Evolutionary conservation across 2,113 vertebrate genomes (phyloP).

Genomic region (Morphnarchus princeps): DNA sequence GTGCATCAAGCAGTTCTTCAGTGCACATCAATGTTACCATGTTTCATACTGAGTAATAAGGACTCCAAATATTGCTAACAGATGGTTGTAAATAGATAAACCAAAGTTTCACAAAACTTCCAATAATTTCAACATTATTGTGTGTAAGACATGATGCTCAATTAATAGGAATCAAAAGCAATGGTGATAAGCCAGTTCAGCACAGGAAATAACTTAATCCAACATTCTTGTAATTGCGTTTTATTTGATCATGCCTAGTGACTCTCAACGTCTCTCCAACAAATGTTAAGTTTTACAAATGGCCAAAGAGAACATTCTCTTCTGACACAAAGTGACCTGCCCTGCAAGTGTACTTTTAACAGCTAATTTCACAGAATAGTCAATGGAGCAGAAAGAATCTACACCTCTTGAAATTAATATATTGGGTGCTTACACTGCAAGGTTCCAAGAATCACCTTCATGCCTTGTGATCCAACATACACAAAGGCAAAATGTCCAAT

Average conservation of each 20-base stretch:
- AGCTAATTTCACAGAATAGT: constrained; percentile 45
- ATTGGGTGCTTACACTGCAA: constrained; percentile 42
- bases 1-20: background rate
- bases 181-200: background rate
- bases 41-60: background rate
- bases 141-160: background rate
- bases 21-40: background rate
- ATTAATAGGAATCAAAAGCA: background rate
- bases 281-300: background rate
- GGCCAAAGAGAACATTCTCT: background rate
- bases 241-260: background rate
- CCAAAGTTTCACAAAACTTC: background rate
- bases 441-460: constrained; percentile 59
- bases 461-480: background rate
- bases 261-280: background rate
- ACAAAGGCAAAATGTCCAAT: background rate
- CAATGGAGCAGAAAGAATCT: constrained; percentile 31
- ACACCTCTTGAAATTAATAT: constrained; percentile 45
- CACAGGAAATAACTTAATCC: background rate
- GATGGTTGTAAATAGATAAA: background rate
- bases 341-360: background rate
- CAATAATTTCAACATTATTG: background rate
- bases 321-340: background rate
- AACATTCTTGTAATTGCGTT: background rate
- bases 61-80: background rate